A percentile compares a stretch with the other conserved stretches of the same genome.
Conservation (phyloP, 2,113 vertebrate genomes). For the Otis tarda region DNA sequence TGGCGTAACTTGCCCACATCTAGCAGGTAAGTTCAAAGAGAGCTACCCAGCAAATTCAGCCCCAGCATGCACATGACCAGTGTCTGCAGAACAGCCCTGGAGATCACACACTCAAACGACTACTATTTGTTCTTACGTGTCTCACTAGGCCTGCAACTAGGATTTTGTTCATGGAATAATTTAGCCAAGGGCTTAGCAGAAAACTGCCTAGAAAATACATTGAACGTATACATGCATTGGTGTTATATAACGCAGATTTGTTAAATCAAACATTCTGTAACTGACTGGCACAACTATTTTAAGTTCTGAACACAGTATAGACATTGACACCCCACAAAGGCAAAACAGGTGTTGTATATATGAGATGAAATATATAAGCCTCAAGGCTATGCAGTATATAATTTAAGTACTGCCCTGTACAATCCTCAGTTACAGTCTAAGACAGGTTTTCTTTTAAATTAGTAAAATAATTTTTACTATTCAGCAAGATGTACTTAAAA, state of each 20-base stretch:
- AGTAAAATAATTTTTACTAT: neutral
- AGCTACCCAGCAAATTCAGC: neutral
- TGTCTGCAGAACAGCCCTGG: neutral
- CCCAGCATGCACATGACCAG: neutral
- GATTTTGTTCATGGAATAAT: neutral
- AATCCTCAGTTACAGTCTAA: neutral
- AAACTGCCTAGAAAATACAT: neutral
- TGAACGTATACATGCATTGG: rapidly evolving
- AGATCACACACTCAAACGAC: neutral
- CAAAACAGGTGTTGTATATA: neutral
- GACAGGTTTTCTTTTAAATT: neutral
- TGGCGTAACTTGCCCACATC: neutral
- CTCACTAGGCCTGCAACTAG: neutral
- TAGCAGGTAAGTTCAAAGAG: neutral
- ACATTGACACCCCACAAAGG: neutral
- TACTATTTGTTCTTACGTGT: neutral
- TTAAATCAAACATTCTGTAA: neutral
- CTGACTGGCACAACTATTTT: neutral
- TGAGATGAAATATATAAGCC: neutral
- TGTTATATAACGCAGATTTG: neutral
- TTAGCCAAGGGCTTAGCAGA: neutral
- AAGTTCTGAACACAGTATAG: neutral
- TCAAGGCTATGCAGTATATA: neutral
- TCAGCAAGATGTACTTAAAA: neutral
- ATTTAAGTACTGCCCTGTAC: neutral